phyloP scores from a whole-genome alignment of 2,113 vertebrate genomes.

The Origma solitaria region DNA sequence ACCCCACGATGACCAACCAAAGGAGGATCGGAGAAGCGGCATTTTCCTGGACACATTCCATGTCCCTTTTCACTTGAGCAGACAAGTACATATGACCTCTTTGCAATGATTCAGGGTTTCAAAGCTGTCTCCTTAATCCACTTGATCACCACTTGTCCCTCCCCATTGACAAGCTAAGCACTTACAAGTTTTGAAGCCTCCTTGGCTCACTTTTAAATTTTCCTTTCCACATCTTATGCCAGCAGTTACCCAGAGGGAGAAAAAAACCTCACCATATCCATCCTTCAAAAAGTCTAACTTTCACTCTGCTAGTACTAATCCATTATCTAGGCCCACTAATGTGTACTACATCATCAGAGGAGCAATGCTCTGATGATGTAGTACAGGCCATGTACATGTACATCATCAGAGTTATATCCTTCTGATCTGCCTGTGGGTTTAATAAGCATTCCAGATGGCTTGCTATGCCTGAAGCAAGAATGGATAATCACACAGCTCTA shows the following conservation, averaged over 20 bases:
- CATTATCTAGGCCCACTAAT: slow-evolving; percentile 69
- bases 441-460: slow-evolving; percentile 81
- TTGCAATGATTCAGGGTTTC: slow-evolving; percentile 60
- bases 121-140: slow-evolving; percentile 59
- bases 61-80: slow-evolving; percentile 52
- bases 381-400: slow-evolving; percentile 58
- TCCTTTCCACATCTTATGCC: slow-evolving; percentile 62
- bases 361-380: slow-evolving; percentile 69
- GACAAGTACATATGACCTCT: slow-evolving; percentile 54
- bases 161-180: slow-evolving; percentile 68
- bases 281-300: slow-evolving; percentile 65
- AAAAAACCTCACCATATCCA: slow-evolving; percentile 32
- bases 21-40: slow-evolving; percentile 35
- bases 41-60: slow-evolving; percentile 60
- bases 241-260: slow-evolving; percentile 68
- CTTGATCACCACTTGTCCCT: slow-evolving; percentile 70
- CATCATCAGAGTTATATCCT: slow-evolving; percentile 71
- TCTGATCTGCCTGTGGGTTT: slow-evolving; percentile 71
- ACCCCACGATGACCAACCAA: background rate
- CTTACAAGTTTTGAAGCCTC: slow-evolving; percentile 73
- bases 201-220: slow-evolving; percentile 72
- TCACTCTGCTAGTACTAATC: slow-evolving; percentile 65
- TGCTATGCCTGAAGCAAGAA: slow-evolving; percentile 76
- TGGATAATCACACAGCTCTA: slow-evolving; percentile 75
- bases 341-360: slow-evolving; percentile 66